Percentiles rank a stretch among this genome's conserved stretches.
Evolutionary conservation across 1,140 invertebrate species (phyloP).

Genomic region (Polypedilum vanderplanki): DNA sequence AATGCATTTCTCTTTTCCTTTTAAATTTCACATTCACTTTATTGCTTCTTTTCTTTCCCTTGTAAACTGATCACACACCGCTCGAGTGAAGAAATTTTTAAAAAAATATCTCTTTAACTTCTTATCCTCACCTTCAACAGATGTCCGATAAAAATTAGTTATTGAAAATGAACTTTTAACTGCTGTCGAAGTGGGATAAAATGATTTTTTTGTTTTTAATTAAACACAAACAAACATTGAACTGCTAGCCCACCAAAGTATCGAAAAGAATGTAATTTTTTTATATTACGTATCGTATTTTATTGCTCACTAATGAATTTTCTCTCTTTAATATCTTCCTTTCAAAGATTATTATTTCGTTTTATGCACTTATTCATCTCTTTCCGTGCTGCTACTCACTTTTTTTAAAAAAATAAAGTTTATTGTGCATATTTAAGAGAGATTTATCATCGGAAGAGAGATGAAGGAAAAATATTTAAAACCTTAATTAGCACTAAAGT

Average conservation of each 20-base stretch:
- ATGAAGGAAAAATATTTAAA: too few species aligned
- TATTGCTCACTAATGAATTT: background rate
- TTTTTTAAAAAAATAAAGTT: too few species aligned
- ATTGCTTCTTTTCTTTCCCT: background rate
- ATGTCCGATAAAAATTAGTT: background rate
- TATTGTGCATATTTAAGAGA: too few species aligned
- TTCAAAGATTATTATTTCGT: background rate
- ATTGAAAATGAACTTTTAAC: conserved; percentile 3
- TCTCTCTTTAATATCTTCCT: conserved; percentile 9
- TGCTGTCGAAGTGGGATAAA: background rate
- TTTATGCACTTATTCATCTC: background rate
- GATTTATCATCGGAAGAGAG: too few species aligned
- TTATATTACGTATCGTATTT: background rate
- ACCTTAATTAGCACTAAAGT: too few species aligned
- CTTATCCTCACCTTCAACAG: background rate
- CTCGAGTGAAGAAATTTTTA: background rate
- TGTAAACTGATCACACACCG: background rate
- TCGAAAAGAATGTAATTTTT: background rate
- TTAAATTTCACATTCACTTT: conserved; percentile 6
- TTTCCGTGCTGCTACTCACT: too few species aligned
- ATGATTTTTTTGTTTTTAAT: background rate
- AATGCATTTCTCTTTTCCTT: too few species aligned
- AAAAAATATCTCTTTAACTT: background rate
- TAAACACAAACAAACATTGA: conserved; percentile 13
- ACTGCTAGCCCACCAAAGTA: conserved; percentile 6